Evolutionary conservation across 2,113 vertebrate genomes (phyloP).

Genomic region (Chloroceryle aenea): DNA sequence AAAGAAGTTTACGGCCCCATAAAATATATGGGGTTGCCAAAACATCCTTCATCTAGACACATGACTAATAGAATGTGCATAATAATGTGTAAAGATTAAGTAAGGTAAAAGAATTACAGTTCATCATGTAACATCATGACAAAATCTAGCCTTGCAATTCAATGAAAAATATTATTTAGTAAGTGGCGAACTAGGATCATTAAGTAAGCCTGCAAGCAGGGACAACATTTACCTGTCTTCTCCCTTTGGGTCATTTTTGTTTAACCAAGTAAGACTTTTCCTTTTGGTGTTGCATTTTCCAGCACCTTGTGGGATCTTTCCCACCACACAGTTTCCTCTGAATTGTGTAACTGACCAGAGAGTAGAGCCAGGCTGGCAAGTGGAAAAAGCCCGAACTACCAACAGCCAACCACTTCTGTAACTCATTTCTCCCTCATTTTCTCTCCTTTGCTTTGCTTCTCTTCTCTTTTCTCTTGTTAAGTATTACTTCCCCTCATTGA

Average conservation of each 20-base stretch:
- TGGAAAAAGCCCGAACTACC: neutral
- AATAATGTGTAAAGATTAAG: neutral
- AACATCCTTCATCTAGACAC: neutral
- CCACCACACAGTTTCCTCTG: neutral
- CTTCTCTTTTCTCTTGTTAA: neutral
- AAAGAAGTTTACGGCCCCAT: neutral
- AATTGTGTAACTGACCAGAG: neutral
- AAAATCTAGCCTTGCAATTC: neutral
- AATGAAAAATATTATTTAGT: neutral
- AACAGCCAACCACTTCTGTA: neutral
- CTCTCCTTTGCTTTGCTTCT: neutral
- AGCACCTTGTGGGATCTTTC: neutral
- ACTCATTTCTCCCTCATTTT: neutral
- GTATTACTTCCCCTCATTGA: neutral
- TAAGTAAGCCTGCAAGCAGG: conserved; percentile 1
- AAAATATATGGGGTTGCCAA: neutral
- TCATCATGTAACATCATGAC: neutral
- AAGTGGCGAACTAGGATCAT: neutral
- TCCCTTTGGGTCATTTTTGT: neutral
- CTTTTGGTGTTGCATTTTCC: neutral
- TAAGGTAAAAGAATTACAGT: neutral
- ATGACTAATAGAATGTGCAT: neutral
- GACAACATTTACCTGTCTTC: neutral
- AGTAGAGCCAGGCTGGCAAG: neutral
- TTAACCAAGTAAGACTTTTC: conserved; percentile 6